A percentile compares a stretch with the other conserved stretches of the same genome.
phyloP scores from a whole-genome alignment of 1,140 invertebrate genomes.

The Lepidotrigona ventralis region DNA sequence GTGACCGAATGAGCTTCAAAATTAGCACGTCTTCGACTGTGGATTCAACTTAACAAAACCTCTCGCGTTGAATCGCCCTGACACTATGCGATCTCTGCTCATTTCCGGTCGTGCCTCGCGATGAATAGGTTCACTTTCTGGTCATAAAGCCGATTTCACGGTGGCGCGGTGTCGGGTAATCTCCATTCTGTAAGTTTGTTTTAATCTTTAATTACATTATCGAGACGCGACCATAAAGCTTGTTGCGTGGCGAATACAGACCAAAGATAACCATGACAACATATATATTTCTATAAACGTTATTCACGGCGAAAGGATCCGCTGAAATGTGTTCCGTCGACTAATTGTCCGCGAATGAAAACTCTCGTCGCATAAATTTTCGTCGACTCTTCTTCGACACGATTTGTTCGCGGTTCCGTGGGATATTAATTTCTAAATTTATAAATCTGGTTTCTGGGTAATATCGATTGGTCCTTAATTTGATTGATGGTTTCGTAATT shows the following conservation, averaged over 20 bases:
- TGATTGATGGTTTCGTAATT: too few species aligned
- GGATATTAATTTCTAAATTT: too few species aligned
- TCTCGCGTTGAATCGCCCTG: background rate
- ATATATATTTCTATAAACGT: background rate
- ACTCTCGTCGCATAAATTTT: too few species aligned
- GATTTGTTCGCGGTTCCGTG: too few species aligned
- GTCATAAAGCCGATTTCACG: slow-evolving; percentile 11
- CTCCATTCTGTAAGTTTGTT: slow-evolving; percentile 24
- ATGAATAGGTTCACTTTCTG: slow-evolving; percentile 24
- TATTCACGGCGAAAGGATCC: background rate
- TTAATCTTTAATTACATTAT: slow-evolving; percentile 45
- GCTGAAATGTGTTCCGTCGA: background rate
- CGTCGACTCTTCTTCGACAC: too few species aligned
- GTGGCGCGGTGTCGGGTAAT: background rate
- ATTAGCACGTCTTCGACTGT: background rate
- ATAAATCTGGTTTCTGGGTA: too few species aligned
- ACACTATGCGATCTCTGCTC: slow-evolving; percentile 6
- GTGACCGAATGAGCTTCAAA: background rate
- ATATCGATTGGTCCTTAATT: too few species aligned
- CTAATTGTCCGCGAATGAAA: background rate
- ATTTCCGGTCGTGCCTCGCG: background rate
- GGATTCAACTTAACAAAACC: background rate
- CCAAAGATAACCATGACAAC: background rate
- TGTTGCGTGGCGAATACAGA: background rate
- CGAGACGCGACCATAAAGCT: background rate